phyloP scores from a whole-genome alignment of 2,888 invertebrate genomes.

The Ophion costatus region DNA sequence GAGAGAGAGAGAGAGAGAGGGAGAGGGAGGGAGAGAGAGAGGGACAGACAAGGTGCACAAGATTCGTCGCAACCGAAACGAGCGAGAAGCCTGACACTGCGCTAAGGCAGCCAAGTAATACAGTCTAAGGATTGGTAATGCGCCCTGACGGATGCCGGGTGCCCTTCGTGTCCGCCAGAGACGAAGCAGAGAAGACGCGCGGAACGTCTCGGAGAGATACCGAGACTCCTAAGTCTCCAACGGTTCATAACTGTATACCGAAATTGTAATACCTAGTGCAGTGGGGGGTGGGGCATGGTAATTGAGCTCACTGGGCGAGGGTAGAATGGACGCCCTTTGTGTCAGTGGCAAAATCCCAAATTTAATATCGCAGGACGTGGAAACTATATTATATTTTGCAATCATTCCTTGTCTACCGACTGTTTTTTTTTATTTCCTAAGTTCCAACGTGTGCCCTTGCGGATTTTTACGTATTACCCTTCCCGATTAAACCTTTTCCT shows the following conservation, averaged over 20 bases:
- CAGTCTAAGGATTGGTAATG: slow-evolving; percentile 71
- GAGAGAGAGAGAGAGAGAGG: slow-evolving; percentile 59
- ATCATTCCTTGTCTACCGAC: too few species aligned
- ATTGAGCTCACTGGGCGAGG: slow-evolving; percentile 56
- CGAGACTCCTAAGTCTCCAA: slow-evolving; percentile 75
- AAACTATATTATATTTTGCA: background rate
- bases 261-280: slow-evolving; percentile 27
- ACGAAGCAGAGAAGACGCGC: slow-evolving; percentile 47
- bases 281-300: background rate
- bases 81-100: slow-evolving; percentile 48
- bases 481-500: too few species aligned
- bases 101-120: slow-evolving; percentile 66
- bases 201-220: slow-evolving; percentile 74
- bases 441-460: too few species aligned
- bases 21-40: slow-evolving; percentile 59
- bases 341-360: background rate
- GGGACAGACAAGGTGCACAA: slow-evolving; percentile 25
- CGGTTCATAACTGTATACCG: slow-evolving; percentile 54
- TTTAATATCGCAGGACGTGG: background rate
- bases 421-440: too few species aligned
- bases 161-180: slow-evolving; percentile 55
- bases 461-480: too few species aligned
- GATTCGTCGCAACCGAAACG: slow-evolving; percentile 57
- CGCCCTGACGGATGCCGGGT: slow-evolving; percentile 77
- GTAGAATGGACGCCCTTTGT: background rate